Percentiles rank a stretch among this genome's conserved stretches.
These are phyloP conservation scores for Caerostris darwini DNA, from an alignment of 1,140 invertebrate genomes.

Conservation along the genomic window DNA sequence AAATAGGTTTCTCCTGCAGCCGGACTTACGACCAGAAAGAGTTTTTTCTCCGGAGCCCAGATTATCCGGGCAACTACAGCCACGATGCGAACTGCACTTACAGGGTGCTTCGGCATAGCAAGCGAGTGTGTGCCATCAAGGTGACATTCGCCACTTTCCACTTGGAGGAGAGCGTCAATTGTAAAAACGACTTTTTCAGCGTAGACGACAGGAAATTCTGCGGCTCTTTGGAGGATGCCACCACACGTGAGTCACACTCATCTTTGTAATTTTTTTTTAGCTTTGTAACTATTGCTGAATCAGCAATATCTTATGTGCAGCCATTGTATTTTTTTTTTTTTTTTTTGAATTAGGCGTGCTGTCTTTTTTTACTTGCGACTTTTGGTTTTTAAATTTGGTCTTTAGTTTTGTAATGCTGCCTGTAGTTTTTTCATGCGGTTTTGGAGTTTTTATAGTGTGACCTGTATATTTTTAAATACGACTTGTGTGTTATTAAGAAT, in stretches of 20 bases:
- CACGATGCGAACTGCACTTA: conserved; percentile 76
- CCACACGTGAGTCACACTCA: conserved; percentile 26
- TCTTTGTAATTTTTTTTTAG: background rate
- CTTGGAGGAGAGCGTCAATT: conserved; percentile 78
- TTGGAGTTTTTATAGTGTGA: too few species aligned
- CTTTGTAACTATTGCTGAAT: too few species aligned
- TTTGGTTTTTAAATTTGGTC: too few species aligned
- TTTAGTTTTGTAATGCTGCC: too few species aligned
- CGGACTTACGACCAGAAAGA: conserved; percentile 74
- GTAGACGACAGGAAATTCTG: conserved; percentile 78
- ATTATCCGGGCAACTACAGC: conserved; percentile 77
- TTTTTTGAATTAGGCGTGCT: too few species aligned
- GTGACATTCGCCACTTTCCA: conserved; percentile 79
- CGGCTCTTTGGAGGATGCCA: conserved; percentile 74
- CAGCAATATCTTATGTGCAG: too few species aligned
- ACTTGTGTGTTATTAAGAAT: too few species aligned
- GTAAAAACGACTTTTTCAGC: conserved; percentile 79
- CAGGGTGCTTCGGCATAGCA: conserved; percentile 35
- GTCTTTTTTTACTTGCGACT: too few species aligned
- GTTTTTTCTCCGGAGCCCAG: conserved; percentile 71
- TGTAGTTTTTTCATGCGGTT: too few species aligned
- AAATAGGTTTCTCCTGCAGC: conserved; percentile 54
- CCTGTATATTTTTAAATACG: too few species aligned
- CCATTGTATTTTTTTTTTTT: too few species aligned
- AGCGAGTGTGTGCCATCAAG: conserved; percentile 78